Percentiles rank a stretch among this genome's conserved stretches.
phyloP scores from a whole-genome alignment of 2,113 vertebrate species.

The Irena cyanogastra region DNA sequence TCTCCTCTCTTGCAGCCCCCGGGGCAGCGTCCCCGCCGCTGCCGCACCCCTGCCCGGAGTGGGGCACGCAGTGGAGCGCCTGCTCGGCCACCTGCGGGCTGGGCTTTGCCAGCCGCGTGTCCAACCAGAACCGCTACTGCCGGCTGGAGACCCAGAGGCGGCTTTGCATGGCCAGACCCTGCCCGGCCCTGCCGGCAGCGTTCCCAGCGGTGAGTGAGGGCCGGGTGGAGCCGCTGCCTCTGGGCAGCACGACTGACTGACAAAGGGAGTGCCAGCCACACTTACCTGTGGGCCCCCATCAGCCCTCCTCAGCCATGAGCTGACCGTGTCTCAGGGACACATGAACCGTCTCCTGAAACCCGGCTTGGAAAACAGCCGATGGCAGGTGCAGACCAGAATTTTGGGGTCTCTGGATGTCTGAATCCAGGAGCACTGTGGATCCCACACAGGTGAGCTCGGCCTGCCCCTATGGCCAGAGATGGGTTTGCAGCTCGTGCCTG shows the following conservation, averaged over 20 bases:
- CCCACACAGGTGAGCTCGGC: rapidly evolving
- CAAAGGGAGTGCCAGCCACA: not conserved
- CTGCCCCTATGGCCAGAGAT: not conserved
- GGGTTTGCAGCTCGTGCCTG: not conserved
- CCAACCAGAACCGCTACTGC: slow-evolving; percentile 87
- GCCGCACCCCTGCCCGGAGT: slow-evolving; percentile 68
- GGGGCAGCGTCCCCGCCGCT: not conserved
- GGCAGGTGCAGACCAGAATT: not conserved
- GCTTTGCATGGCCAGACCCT: slow-evolving; percentile 80
- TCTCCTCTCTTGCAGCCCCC: slow-evolving; percentile 18
- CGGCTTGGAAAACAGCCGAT: not conserved
- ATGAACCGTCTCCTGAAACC: not conserved
- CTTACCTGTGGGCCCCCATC: not conserved
- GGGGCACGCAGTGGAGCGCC: slow-evolving; percentile 84
- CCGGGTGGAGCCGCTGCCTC: not conserved
- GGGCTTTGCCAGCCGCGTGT: slow-evolving; percentile 83
- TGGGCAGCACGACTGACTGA: rapidly evolving
- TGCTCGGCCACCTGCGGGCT: slow-evolving; percentile 87
- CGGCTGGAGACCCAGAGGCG: slow-evolving; percentile 82
- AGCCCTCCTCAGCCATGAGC: not conserved
- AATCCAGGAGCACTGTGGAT: not conserved
- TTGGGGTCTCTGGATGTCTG: not conserved
- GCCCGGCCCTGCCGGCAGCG: slow-evolving; percentile 12
- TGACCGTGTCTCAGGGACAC: not conserved
- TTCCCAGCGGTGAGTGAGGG: not conserved